Evolutionary conservation across 1,140 invertebrate species (phyloP).

Genomic region (Bicyclus anynana): DNA sequence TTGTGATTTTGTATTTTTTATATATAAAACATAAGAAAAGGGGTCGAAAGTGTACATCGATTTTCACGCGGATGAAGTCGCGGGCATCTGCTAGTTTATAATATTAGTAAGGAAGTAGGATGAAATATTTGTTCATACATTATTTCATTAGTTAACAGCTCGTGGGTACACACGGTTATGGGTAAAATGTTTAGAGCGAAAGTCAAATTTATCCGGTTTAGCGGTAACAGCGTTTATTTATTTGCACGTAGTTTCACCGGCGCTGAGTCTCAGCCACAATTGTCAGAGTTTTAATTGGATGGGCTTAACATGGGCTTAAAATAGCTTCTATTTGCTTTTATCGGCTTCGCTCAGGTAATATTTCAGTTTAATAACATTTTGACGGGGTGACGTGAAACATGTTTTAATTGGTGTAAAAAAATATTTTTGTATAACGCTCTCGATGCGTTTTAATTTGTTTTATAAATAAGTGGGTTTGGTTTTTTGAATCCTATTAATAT

Average conservation of each 20-base stretch:
- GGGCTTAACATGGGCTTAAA: not conserved
- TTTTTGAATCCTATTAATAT: not conserved
- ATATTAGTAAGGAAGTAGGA: no score
- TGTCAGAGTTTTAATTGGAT: constrained; percentile 6
- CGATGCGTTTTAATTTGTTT: not conserved
- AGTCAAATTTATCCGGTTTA: not conserved
- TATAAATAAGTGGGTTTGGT: not conserved
- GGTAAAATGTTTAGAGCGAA: not conserved
- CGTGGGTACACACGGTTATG: not conserved
- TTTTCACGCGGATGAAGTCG: no score
- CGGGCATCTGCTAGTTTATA: no score
- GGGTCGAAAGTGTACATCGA: no score
- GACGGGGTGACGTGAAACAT: not conserved
- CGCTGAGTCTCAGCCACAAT: not conserved
- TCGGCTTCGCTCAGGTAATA: not conserved
- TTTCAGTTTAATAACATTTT: not conserved
- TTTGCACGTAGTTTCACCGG: not conserved
- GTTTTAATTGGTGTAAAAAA: not conserved
- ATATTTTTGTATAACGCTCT: not conserved
- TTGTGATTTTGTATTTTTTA: no score
- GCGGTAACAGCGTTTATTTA: not conserved
- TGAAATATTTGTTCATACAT: no score
- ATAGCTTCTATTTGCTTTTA: not conserved
- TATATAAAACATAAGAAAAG: no score
- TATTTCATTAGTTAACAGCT: no score